Base-by-base conservation (phyloP, 2,888 invertebrate genomes). In the Elysia crispata region DNA sequence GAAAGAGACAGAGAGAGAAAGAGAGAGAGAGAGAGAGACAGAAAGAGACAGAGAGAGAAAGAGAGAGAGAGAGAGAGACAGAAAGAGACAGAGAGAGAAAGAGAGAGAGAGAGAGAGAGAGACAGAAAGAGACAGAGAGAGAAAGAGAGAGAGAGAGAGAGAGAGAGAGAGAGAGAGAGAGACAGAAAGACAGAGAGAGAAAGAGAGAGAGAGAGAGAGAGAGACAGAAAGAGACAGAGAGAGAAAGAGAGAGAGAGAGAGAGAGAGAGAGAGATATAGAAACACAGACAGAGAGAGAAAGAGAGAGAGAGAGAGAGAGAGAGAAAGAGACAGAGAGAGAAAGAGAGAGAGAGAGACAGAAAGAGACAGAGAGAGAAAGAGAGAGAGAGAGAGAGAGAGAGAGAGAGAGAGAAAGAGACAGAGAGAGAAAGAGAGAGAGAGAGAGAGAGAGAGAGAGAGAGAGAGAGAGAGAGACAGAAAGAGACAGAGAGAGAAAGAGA, bases 81-180 rank as follows among this genome's bases (percentile, higher is more conserved):
- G 23, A 49, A n/a, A 72, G 15, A 50, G n/a, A 72, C 23, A 72
- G 1, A 49, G 23, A 41, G 11, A 72, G n/a, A 49, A 20, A 41
- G n/a, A 33, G 20, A 8, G 13, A 15, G 15, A 15, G 15, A 49
- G 23, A 33, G 33, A 72, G 30, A 11, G 49, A 49, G 5, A 49
- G 30, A 31, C 41, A 72, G 49, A 49, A 28, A 72, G 33, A 72
- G 49, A 49, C 23, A 72, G 72, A 72, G 49, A 25, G 49, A 72
- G 72, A 72, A 28, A 50, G 28, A 72, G 72, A 72, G 50, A 72
- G 72, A 72, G 72, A 72, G 50, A 50, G 6, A 72, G 72, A 72
- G 50, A 50, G 15, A 72, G 72, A 72, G 15, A 50, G 11, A 72
- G 50, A 49, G 23, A 50, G 15, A 72, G 20, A 72, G 15, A 50